Base-by-base conservation (phyloP, 2,888 invertebrate species). In the Ophioninae sp. region DNA sequence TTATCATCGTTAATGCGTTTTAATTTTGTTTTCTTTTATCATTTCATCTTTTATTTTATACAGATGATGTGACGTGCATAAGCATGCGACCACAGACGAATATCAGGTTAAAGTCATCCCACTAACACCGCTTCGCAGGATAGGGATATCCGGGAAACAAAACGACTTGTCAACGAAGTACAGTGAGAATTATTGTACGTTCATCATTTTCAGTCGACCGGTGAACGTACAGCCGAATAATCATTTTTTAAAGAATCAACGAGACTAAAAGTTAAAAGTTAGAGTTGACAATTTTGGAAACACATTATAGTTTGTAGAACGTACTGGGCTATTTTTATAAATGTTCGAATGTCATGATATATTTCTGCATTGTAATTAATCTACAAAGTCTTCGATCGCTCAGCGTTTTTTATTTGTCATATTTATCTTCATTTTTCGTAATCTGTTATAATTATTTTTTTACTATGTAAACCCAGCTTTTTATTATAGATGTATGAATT, bases 51-150 rank as follows among this genome's bases (percentile, higher is more conserved):
- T 88, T 84, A 87, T 87, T 87, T 50, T 56, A 82, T 74, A 79
- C 85, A 92, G 92, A 89, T 79, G 86, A 90, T 85, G 87, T 89
- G 84, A 87, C 88, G 86, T 89, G 90, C 87, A 88, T 90, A 87
- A 86, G 88, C 73, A 85, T 90, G 81, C 87, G 86, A 44, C 87
- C 89, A 72, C 89, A 90, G 87, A 89, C 88, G 83, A 86, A 86
- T 86, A 69, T 88, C 86, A 87, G 86, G 81, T 87, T 88, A 88
- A 88, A 89, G 87, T 81, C 87, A 88, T 87, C 84, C 69, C 86
- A 89, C 69, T 89, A 88, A 89, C 79, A n/a, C 79, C 79, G 80
- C 73, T 85, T 85, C 78, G 78, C 67, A 78, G 70, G 83, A 84
- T 59, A 82, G 57, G 76, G 41, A 70, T 67, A 59, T 74, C 79